A percentile compares a stretch with the other conserved stretches of the same genome.
Evolutionary conservation across 2,797 vertebrate genomes (phyloP).

Genomic region (Pachyuromys duprasi): DNA sequence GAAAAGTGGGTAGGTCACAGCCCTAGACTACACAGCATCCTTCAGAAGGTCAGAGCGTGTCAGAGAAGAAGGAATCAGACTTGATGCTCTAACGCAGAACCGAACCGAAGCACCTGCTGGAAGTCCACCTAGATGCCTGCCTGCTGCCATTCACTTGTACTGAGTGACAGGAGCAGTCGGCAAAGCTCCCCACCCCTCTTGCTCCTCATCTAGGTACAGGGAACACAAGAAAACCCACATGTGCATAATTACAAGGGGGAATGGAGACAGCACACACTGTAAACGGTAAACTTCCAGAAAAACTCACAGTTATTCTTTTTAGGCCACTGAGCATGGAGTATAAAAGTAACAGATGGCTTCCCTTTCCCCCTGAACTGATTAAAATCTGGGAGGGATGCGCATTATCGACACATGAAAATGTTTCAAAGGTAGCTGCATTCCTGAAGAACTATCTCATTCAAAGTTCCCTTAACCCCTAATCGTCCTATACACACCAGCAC

Average conservation of each 20-base stretch:
- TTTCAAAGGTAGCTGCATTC: slow-evolving; percentile 42
- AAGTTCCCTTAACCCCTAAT: background rate
- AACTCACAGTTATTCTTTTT: background rate
- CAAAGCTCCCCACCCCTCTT: background rate
- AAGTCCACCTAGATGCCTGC: rapidly evolving
- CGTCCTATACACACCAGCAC: background rate
- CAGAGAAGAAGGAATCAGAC: background rate
- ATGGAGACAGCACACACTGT: background rate
- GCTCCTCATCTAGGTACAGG: background rate
- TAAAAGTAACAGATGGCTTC: slow-evolving; percentile 46
- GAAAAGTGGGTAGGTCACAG: background rate
- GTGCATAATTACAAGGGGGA: background rate
- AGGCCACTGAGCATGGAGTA: background rate
- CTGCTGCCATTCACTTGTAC: background rate
- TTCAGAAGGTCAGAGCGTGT: background rate
- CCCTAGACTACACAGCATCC: background rate
- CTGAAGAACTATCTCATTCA: background rate
- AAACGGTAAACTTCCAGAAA: background rate
- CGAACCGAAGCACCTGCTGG: background rate
- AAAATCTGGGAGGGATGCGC: background rate
- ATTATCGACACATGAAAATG: background rate
- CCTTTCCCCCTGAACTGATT: slow-evolving; percentile 47
- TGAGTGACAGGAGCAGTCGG: background rate
- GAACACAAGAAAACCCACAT: background rate
- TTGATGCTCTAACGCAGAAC: background rate